Evolutionary conservation across 2,888 invertebrate genomes (phyloP).

Genomic region (Phyto melanocephala): DNA sequence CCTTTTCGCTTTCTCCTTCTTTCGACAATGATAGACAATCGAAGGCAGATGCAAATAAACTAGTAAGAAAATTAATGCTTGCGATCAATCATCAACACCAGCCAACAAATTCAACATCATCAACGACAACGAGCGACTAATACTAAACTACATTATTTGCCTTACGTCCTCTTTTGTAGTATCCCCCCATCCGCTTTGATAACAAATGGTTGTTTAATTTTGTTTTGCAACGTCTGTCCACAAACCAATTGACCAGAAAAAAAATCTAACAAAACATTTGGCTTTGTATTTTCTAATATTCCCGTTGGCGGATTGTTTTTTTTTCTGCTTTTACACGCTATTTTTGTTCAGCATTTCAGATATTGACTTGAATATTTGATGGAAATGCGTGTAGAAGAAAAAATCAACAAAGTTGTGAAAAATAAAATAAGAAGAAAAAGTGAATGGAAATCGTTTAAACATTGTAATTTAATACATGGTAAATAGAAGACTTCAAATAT

Average conservation of each 20-base stretch:
- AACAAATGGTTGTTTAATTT: conserved; percentile 45
- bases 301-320: background rate
- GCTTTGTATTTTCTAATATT: conserved; percentile 55
- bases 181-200: background rate
- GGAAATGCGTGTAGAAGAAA: conserved; percentile 45
- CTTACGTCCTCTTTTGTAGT: background rate
- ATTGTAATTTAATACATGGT: conserved; percentile 59
- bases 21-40: background rate
- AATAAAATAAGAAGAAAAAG: background rate
- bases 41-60: conserved; percentile 23
- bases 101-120: background rate
- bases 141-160: background rate
- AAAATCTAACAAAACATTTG: conserved; percentile 41
- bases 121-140: background rate
- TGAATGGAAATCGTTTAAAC: conserved; percentile 34
- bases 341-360: conserved; percentile 37
- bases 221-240: conserved; percentile 4
- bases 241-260: conserved; percentile 37
- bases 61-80: conserved; percentile 55
- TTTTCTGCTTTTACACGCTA: background rate
- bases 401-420: background rate
- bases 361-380: conserved; percentile 58
- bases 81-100: conserved; percentile 57
- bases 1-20: background rate
- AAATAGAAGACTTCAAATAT: background rate